Evolutionary conservation across 2,113 vertebrate species (phyloP).

Genomic region (Ramphastos sulfuratus): DNA sequence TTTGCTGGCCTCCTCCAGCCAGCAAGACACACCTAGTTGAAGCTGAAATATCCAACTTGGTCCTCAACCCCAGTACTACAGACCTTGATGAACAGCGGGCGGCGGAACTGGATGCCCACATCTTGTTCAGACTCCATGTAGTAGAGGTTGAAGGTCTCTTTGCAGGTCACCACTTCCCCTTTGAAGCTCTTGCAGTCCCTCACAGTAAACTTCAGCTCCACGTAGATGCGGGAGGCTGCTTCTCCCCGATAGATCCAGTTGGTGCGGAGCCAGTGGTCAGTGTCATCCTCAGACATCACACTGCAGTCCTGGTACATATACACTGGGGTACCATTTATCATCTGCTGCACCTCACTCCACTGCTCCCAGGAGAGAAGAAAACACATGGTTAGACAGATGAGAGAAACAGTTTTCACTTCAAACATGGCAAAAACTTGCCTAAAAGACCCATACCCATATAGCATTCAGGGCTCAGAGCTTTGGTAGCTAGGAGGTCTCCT

Average conservation of each 20-base stretch:
- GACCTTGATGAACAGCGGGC: slow-evolving; percentile 78
- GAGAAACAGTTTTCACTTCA: background rate
- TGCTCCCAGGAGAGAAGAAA: slow-evolving; percentile 30
- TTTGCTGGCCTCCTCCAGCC: background rate
- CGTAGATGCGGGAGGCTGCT: slow-evolving; percentile 62
- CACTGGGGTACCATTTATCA: slow-evolving; percentile 74
- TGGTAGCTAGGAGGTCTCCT: background rate
- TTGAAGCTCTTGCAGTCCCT: slow-evolving; percentile 81
- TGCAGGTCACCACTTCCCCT: slow-evolving; percentile 75
- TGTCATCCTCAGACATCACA: slow-evolving; percentile 60
- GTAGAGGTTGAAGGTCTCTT: slow-evolving; percentile 82
- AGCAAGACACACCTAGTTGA: slow-evolving; percentile 29
- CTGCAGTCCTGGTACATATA: slow-evolving; percentile 84
- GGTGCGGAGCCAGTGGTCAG: slow-evolving; percentile 81
- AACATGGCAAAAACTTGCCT: background rate
- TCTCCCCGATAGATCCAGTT: slow-evolving; percentile 81
- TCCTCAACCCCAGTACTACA: background rate
- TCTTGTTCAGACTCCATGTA: slow-evolving; percentile 82
- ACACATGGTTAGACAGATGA: background rate
- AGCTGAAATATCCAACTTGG: background rate
- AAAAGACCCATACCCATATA: background rate
- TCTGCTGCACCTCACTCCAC: slow-evolving; percentile 79
- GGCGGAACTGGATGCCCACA: slow-evolving; percentile 78
- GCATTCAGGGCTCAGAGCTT: background rate
- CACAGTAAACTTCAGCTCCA: slow-evolving; percentile 79